Conservation (phyloP, 2,797 vertebrate genomes). For the Neosilurus hyrtlii region DNA sequence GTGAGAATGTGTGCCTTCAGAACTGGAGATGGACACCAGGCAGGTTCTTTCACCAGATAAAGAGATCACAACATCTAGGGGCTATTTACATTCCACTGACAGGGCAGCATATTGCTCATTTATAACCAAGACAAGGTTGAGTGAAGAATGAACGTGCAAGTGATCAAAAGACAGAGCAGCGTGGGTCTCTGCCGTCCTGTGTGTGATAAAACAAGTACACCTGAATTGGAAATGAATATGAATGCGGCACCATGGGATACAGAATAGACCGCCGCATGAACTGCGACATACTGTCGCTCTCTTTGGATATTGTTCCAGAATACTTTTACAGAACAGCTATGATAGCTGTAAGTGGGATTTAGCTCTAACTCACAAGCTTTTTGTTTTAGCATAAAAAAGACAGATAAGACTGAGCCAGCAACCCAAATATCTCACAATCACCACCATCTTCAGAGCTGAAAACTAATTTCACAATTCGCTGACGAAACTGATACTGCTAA, state of each 20-base stretch:
- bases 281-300: background rate
- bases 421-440: background rate
- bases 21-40: slow-evolving; percentile 31
- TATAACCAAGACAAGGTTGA: slow-evolving; percentile 24
- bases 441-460: background rate
- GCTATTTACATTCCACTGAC: slow-evolving; percentile 55
- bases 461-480: background rate
- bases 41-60: slow-evolving; percentile 36
- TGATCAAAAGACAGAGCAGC: slow-evolving; percentile 35
- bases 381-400: background rate
- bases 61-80: slow-evolving; percentile 35
- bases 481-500: background rate
- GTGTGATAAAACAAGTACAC: slow-evolving; percentile 26
- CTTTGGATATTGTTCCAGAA: background rate
- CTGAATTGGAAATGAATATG: slow-evolving; percentile 19
- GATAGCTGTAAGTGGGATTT: background rate
- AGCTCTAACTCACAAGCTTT: background rate
- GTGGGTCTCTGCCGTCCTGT: slow-evolving; percentile 17
- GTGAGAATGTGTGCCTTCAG: slow-evolving; percentile 23
- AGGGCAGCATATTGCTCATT: slow-evolving; percentile 39
- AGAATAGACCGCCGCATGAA: background rate
- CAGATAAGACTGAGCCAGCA: slow-evolving; percentile 7
- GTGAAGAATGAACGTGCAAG: slow-evolving; percentile 38
- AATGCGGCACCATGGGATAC: background rate
- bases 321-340: background rate